Conservation (phyloP, 1,140 invertebrate genomes). For the Bombus picipes region DNA sequence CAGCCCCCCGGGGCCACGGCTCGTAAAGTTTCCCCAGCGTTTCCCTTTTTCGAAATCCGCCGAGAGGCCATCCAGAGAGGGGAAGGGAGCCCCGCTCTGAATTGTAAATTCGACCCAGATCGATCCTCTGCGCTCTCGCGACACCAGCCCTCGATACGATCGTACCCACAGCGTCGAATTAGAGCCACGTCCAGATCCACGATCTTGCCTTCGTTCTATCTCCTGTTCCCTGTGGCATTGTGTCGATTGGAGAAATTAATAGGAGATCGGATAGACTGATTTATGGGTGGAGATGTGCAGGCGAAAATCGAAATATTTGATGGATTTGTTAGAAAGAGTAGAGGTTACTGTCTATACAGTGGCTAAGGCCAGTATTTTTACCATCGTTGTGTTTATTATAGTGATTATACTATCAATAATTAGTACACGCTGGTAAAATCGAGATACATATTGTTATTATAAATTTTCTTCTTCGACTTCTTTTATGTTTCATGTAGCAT, state of each 20-base stretch:
- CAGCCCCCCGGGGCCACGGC: background rate
- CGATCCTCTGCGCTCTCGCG: constrained; percentile 2
- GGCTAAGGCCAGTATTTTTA: too few species aligned
- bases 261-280: background rate
- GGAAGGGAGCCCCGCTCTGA: constrained; percentile 4
- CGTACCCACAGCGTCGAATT: background rate
- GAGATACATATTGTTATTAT: too few species aligned
- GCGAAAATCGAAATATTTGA: background rate
- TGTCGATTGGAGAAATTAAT: background rate
- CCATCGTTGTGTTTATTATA: too few species aligned
- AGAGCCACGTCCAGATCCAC: background rate
- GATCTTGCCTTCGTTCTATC: background rate
- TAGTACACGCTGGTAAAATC: too few species aligned
- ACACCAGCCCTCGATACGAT: constrained; percentile 14
- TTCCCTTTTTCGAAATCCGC: constrained; percentile 39
- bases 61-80: background rate
- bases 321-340: background rate
- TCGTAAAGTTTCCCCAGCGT: constrained; percentile 50
- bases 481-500: too few species aligned
- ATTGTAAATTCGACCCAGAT: constrained; percentile 46
- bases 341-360: too few species aligned
- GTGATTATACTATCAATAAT: too few species aligned
- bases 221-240: background rate
- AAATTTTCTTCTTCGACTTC: too few species aligned
- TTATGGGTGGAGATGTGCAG: background rate